These are phyloP conservation scores for Terrapene triunguis DNA, from an alignment of 2,113 vertebrate genomes.

Conservation along the genomic window DNA sequence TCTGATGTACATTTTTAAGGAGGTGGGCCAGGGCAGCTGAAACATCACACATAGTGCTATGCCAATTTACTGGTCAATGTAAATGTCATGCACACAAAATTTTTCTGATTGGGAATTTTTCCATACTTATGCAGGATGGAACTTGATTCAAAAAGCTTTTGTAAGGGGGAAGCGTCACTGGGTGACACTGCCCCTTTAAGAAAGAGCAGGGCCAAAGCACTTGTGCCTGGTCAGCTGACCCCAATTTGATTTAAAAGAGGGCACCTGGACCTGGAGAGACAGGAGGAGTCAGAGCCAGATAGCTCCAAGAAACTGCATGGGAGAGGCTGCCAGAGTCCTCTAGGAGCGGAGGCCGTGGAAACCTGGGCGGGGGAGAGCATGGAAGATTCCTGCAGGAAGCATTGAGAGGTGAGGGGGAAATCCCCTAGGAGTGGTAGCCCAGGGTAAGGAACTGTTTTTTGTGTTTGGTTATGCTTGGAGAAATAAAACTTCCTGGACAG, in stretches of 20 bases:
- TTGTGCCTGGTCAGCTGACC: not conserved
- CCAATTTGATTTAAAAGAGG: not conserved
- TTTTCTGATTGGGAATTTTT: not conserved
- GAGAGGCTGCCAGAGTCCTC: not conserved
- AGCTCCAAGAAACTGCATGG: not conserved
- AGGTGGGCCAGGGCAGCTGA: conserved; percentile 27
- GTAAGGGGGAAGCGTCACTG: not conserved
- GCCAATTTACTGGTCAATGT: conserved; percentile 31
- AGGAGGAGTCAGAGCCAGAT: not conserved
- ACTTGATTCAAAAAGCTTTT: conserved; percentile 14
- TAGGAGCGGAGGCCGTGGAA: not conserved
- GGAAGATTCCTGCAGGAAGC: not conserved
- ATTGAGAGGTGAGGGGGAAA: not conserved
- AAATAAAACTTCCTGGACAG: not conserved
- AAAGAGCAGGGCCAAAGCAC: not conserved
- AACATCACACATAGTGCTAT: conserved; percentile 16
- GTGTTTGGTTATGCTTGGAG: not conserved
- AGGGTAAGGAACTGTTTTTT: not conserved
- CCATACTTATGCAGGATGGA: conserved; percentile 32
- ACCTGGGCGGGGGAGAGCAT: not conserved
- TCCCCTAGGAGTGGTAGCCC: not conserved
- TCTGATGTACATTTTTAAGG: conserved; percentile 65
- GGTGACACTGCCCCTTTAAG: not conserved
- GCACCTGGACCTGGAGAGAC: not conserved
- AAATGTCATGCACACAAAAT: not conserved